phyloP scores from a whole-genome alignment of 2,113 vertebrate genomes.

The Rhabdomys dilectus region DNA sequence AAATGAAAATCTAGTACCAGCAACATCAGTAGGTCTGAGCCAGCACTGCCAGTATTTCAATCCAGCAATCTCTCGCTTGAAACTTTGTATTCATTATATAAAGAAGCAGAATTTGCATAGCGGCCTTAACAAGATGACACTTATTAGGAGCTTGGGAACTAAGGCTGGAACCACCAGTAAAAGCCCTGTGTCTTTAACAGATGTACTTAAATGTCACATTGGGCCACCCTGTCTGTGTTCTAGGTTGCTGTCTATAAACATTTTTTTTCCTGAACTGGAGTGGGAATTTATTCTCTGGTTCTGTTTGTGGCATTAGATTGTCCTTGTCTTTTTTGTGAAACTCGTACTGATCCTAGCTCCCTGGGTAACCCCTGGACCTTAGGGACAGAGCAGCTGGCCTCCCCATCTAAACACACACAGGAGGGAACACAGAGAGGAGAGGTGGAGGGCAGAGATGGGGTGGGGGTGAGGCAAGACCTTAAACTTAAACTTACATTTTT shows the following conservation, averaged over 20 bases:
- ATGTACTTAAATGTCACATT: background rate
- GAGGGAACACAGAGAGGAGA: background rate
- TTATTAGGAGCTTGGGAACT: background rate
- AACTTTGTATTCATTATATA: background rate
- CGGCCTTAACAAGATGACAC: background rate
- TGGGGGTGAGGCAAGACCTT: background rate
- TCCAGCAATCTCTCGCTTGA: slow-evolving; percentile 43
- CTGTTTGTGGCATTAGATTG: background rate
- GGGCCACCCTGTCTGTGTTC: background rate
- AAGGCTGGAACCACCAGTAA: background rate
- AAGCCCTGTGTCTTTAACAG: background rate
- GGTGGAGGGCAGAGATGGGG: background rate
- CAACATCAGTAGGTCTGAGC: slow-evolving; percentile 8
- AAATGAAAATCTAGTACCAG: slow-evolving; percentile 41
- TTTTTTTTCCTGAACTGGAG: background rate
- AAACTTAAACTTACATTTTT: slow-evolving; percentile 25
- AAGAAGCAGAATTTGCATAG: background rate
- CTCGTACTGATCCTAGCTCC: background rate
- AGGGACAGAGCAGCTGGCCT: background rate
- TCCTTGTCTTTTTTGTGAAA: background rate
- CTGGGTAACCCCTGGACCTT: background rate
- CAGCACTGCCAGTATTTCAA: slow-evolving; percentile 40
- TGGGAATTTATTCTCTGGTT: slow-evolving; percentile 4
- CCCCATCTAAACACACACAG: background rate
- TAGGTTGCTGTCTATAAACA: background rate